These are phyloP conservation scores for Agonopterix alstromeriana DNA, from an alignment of 2,888 invertebrate species.

Conservation along the genomic window DNA sequence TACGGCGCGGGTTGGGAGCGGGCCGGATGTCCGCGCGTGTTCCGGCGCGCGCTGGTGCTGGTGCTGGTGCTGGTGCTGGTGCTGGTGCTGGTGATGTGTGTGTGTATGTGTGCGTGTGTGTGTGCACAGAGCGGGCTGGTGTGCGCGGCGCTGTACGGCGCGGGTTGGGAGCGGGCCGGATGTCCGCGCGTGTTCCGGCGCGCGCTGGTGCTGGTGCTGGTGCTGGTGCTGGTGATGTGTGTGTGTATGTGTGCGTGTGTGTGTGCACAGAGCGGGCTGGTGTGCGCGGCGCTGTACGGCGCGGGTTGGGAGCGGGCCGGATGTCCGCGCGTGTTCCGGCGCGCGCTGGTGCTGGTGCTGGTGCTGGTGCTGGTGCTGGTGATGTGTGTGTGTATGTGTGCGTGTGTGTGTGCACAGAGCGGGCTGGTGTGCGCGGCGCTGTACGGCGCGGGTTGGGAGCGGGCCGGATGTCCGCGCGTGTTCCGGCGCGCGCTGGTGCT, in stretches of 20 bases:
- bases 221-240: constrained; percentile 51
- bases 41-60: constrained; percentile 45
- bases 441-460: constrained; percentile 53
- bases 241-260: background rate
- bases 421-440: constrained; percentile 46
- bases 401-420: constrained; percentile 40
- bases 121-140: constrained; percentile 52
- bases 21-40: constrained; percentile 19
- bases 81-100: constrained; percentile 57
- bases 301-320: constrained; percentile 44
- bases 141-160: constrained; percentile 51
- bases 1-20: constrained; percentile 54
- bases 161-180: constrained; percentile 42
- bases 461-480: constrained; percentile 20
- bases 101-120: background rate
- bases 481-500: constrained; percentile 44
- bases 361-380: constrained; percentile 61
- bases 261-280: constrained; percentile 46
- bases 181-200: constrained; percentile 19
- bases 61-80: constrained; percentile 61
- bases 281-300: constrained; percentile 54
- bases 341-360: constrained; percentile 59
- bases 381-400: background rate
- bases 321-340: constrained; percentile 16
- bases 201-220: constrained; percentile 58